A percentile compares a stretch with the other conserved stretches of the same genome.
These are phyloP conservation scores for Cryptus armator DNA, from an alignment of 2,888 invertebrate species.

Conservation along the genomic window DNA sequence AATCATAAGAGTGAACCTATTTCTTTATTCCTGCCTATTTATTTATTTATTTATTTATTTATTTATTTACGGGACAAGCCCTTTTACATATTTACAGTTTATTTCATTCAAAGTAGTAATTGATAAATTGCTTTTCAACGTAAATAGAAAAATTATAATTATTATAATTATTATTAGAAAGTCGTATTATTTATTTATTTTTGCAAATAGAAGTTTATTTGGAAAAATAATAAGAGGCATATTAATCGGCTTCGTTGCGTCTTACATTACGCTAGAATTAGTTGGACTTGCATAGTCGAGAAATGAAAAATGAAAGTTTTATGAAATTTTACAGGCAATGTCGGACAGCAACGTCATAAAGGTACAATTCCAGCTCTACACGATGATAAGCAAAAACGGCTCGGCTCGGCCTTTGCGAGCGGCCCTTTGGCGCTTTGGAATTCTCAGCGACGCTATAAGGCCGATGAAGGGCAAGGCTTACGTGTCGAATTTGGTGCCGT, in stretches of 20 bases:
- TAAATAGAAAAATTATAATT: too few relatives aligned
- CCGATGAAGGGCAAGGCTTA: slow-evolving; percentile 93
- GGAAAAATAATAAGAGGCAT: too few relatives aligned
- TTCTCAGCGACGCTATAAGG: slow-evolving; percentile 91
- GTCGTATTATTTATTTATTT: too few relatives aligned
- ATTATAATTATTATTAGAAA: too few relatives aligned
- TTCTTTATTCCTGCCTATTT: neutral
- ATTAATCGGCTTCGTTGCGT: too few relatives aligned
- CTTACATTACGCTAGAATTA: too few relatives aligned
- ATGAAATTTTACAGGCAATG: slow-evolving; percentile 85
- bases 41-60: neutral
- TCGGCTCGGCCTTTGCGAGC: slow-evolving; percentile 90
- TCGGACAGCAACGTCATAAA: slow-evolving; percentile 90
- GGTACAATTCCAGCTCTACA: slow-evolving; percentile 92
- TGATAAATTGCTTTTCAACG: too few relatives aligned
- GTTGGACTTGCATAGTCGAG: too few relatives aligned
- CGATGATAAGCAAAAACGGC: slow-evolving; percentile 93
- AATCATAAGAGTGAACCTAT: slow-evolving; percentile 88
- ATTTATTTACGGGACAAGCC: too few relatives aligned
- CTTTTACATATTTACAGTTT: too few relatives aligned
- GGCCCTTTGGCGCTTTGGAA: slow-evolving; percentile 91
- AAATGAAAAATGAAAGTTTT: neutral
- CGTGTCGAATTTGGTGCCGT: slow-evolving; percentile 91
- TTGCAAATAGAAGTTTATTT: too few relatives aligned
- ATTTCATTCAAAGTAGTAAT: too few relatives aligned